Percentiles rank a stretch among this genome's conserved stretches.
Conservation (phyloP, 1,140 invertebrate genomes). For the Mycetomoellerius zeteki region DNA sequence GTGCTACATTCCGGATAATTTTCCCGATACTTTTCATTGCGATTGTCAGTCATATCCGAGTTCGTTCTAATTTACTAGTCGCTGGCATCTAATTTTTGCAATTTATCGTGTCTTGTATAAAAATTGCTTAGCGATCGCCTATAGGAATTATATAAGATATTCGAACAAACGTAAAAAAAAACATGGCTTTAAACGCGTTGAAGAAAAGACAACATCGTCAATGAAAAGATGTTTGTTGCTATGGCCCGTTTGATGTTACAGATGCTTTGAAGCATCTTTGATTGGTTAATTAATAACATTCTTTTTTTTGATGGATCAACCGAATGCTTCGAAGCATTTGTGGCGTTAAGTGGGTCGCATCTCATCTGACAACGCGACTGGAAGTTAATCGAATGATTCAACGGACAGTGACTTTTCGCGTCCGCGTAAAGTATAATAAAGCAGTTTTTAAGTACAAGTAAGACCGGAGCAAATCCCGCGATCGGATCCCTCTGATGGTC, state of each 20-base stretch:
- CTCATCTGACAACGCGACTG: background rate
- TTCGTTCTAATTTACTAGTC: conserved; percentile 49
- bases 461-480: conserved; percentile 75
- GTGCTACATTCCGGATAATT: conserved; percentile 65
- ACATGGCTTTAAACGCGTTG: background rate
- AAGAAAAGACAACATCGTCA: too few relatives aligned
- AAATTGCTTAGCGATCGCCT: background rate
- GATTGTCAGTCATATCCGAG: background rate
- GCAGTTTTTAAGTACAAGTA: conserved; percentile 65
- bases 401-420: conserved; percentile 38
- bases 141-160: background rate
- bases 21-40: background rate
- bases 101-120: background rate
- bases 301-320: too few relatives aligned
- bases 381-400: conserved; percentile 3
- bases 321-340: too few relatives aligned
- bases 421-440: background rate
- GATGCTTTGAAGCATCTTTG: too few relatives aligned
- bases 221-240: too few relatives aligned
- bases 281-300: too few relatives aligned
- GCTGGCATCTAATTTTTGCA: background rate
- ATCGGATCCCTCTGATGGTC: conserved; percentile 75
- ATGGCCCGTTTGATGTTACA: too few relatives aligned
- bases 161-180: background rate
- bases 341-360: too few relatives aligned